Base-by-base conservation (phyloP, 2,113 vertebrate species). In the Campylomormyrus numenius region DNA sequence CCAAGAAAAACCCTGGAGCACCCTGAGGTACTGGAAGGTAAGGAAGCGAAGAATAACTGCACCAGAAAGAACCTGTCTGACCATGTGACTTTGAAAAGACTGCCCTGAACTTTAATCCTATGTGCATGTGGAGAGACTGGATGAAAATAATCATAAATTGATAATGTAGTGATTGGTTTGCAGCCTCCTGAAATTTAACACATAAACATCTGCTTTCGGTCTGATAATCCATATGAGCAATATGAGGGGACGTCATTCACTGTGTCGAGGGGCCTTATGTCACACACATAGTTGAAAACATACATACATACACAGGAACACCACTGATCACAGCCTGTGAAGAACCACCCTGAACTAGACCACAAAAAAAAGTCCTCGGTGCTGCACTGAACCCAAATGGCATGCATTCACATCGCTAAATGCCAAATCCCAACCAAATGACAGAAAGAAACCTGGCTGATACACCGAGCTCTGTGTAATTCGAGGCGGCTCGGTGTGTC, bases 231-330 rank as follows among this genome's bases (percentile, higher is more conserved):
- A 5, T 80, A 35, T 66, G 46, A 89, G 15, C 62, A 31, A 10
- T 19, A 19, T 50, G 11, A 52, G 17, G 48, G 35, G 70, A 89
- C 4, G 27, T 89, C 88, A 85, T 42, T 56, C 85, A 19, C 49
- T 83, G 56, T 70, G 39, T 48, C 39, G 5, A 80, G 74, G 74
- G 31, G 31, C 74, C 74, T n/a, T 80, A 13, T 3, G 10, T 42
- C 89, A 90, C 56, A 45, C 58, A 70, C 89, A 58, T 49, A n/a
- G 56, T 80, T 58, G 24, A 83, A 89, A 46, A 89, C 24, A 85
- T 21, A 89, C 80, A 85, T 21, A 89, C 89, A 89, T n/a, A 56
- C 74, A 89, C 50, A 58, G 39, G n/a, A 24, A 89, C 27, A 89
- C 74, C 89, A 89, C 77, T 56, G 50, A 50, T 48, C 56, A 27